phyloP scores from a whole-genome alignment of 1,140 invertebrate genomes.

The Cataglyphis hispanica region DNA sequence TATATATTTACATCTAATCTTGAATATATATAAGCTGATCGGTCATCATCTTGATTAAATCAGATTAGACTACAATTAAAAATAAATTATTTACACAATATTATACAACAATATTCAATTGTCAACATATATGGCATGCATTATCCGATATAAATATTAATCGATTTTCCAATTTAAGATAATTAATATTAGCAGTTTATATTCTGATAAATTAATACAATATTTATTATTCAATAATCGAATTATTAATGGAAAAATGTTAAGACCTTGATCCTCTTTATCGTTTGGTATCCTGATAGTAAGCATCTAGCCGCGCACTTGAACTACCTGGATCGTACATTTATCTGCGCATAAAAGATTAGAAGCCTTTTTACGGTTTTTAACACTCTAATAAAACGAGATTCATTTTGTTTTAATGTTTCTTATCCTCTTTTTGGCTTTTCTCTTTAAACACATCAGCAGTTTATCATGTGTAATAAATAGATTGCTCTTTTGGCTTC shows the following conservation, averaged over 20 bases:
- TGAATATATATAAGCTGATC: background rate
- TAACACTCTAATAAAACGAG: constrained; percentile 72
- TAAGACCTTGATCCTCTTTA: constrained; percentile 58
- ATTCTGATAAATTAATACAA: too few species aligned
- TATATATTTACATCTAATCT: background rate
- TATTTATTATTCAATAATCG: background rate
- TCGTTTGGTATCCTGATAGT: constrained; percentile 76
- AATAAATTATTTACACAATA: background rate
- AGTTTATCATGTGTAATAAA: background rate
- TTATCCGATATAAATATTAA: background rate
- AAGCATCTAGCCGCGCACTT: constrained; percentile 80
- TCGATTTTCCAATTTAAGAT: background rate
- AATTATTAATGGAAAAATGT: constrained; percentile 48
- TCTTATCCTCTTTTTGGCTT: constrained; percentile 63
- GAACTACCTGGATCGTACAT: constrained; percentile 78
- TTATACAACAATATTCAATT: background rate
- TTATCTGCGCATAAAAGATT: constrained; percentile 76
- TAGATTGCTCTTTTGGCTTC: constrained; percentile 19
- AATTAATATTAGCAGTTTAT: background rate
- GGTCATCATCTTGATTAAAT: constrained; percentile 3
- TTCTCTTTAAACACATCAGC: constrained; percentile 50
- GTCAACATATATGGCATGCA: background rate
- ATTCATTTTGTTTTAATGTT: constrained; percentile 79
- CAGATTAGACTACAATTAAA: background rate
- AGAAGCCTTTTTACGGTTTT: constrained; percentile 70